phyloP scores from a whole-genome alignment of 1,140 invertebrate genomes.

The Lasioglossum baleicum region DNA sequence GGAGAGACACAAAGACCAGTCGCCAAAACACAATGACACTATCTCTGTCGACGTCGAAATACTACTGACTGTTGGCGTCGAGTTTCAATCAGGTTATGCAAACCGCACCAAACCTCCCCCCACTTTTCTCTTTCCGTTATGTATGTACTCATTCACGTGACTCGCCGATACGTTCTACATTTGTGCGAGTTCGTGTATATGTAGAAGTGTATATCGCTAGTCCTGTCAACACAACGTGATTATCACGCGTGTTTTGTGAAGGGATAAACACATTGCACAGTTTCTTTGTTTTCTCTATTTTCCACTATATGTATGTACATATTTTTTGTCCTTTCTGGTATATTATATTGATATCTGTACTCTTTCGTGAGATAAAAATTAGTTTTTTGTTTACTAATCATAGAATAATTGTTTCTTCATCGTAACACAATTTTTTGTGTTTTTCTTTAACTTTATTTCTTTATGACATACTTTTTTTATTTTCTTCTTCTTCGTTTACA shows the following conservation, averaged over 20 bases:
- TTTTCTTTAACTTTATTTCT: too few species aligned
- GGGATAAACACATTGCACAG: neutral
- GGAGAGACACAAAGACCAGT: neutral
- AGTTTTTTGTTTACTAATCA: too few species aligned
- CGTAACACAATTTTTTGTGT: too few species aligned
- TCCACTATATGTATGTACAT: too few species aligned
- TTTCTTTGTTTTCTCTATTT: neutral
- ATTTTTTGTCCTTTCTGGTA: neutral
- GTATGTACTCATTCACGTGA: slow-evolving; percentile 33
- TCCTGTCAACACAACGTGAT: neutral
- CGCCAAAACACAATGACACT: neutral
- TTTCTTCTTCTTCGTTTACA: neutral
- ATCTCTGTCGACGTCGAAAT: neutral
- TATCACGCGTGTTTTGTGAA: neutral
- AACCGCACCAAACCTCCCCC: slow-evolving; percentile 6
- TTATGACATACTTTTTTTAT: neutral
- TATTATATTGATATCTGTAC: too few species aligned
- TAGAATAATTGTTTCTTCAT: too few species aligned
- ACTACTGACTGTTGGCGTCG: slow-evolving; percentile 44
- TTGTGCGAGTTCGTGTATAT: neutral
- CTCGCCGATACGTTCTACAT: slow-evolving; percentile 6
- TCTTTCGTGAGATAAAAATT: too few species aligned
- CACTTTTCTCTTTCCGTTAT: slow-evolving; percentile 6
- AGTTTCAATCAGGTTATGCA: slow-evolving; percentile 40
- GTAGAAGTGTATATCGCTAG: neutral